Conservation (phyloP, 2,113 vertebrate species). For the Bujurquina vittata region DNA sequence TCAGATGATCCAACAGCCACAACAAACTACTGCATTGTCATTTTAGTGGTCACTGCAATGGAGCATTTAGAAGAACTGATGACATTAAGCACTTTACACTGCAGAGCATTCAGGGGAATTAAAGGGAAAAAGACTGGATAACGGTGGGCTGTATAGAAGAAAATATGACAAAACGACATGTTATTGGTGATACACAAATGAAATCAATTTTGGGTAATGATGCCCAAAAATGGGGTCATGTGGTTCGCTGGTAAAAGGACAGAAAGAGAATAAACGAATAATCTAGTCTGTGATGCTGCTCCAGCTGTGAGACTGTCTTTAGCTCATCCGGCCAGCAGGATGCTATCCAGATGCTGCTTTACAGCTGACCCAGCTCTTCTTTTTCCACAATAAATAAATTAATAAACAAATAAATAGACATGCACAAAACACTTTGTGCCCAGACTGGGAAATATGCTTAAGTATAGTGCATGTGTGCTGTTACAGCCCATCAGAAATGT, state of each 20-base stretch:
- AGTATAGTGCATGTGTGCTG: neutral
- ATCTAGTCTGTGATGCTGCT: conserved; percentile 56
- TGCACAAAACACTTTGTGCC: neutral
- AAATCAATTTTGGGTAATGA: conserved; percentile 16
- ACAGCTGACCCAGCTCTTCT: conserved; percentile 26
- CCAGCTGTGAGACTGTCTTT: conserved; percentile 59
- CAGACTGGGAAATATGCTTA: neutral
- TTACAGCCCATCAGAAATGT: conserved; percentile 4
- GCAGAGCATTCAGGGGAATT: neutral
- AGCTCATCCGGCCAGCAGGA: conserved; percentile 63
- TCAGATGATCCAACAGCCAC: conserved; percentile 7
- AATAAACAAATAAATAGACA: conserved; percentile 15
- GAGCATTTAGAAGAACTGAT: neutral
- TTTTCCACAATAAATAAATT: conserved; percentile 31
- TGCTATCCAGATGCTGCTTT: conserved; percentile 61
- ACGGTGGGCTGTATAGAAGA: neutral
- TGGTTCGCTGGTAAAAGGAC: conserved; percentile 5
- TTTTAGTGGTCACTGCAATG: neutral
- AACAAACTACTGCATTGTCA: neutral
- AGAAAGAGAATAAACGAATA: conserved; percentile 48
- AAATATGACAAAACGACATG: neutral
- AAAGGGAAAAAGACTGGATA: neutral
- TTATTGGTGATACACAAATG: neutral
- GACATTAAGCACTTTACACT: neutral
- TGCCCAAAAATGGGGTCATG: conserved; percentile 54